Percentiles rank a stretch among this genome's conserved stretches.
Conservation (phyloP, 1,140 invertebrate species). For the Condylostylus longicornis region DNA sequence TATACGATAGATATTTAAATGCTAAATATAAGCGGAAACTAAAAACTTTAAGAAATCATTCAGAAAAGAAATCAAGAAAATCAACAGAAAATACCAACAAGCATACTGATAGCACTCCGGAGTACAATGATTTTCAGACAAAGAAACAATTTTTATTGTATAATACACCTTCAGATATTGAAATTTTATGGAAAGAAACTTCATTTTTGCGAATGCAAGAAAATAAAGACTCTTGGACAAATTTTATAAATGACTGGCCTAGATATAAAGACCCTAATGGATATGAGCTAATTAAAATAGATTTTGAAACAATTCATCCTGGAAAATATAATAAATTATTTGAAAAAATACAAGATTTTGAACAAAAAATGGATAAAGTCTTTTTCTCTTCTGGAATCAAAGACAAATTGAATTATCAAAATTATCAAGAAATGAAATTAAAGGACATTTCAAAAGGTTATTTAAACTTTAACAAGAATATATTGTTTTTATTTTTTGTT, state of each 20-base stretch:
- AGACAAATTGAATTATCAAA: background rate
- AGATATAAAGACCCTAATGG: constrained; percentile 1
- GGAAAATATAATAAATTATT: background rate
- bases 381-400: background rate
- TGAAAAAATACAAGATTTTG: background rate
- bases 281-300: background rate
- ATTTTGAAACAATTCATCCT: constrained; percentile 1
- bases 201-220: constrained; percentile 1
- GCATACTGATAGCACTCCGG: background rate
- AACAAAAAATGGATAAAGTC: background rate
- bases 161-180: background rate
- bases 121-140: background rate
- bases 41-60: background rate
- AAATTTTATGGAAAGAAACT: background rate
- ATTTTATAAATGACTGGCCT: background rate
- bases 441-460: background rate
- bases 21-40: background rate
- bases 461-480: no score
- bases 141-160: background rate
- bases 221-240: background rate
- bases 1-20: constrained; percentile 1
- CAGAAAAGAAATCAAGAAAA: background rate
- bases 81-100: background rate
- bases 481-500: background rate
- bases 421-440: background rate